Percentiles rank a stretch among this genome's conserved stretches.
phyloP scores from a whole-genome alignment of 2,113 vertebrate genomes.

The Lampris megalopsis region DNA sequence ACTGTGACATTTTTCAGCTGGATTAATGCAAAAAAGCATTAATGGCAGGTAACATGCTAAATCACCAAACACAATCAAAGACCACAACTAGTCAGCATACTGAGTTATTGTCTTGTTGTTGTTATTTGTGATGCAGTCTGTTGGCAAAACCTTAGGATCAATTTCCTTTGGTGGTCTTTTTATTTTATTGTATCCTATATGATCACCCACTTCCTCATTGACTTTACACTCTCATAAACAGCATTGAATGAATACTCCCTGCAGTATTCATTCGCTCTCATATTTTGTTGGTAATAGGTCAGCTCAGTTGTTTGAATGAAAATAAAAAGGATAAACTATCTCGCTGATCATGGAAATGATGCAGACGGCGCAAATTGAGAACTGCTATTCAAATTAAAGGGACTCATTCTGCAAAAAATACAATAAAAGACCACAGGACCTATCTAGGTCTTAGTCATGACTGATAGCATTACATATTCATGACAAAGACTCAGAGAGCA shows the following conservation, averaged over 20 bases:
- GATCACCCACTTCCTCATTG: not conserved
- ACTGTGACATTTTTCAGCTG: not conserved
- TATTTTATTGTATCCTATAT: not conserved
- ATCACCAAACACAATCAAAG: slow-evolving; percentile 19
- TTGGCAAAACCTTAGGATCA: too few species aligned
- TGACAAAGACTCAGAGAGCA: slow-evolving; percentile 19
- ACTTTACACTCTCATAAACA: not conserved
- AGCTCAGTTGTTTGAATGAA: not conserved
- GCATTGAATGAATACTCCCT: not conserved
- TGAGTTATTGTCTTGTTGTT: not conserved
- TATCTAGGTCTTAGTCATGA: slow-evolving; percentile 26
- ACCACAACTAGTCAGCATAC: not conserved
- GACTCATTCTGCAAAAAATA: not conserved
- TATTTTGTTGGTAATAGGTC: too few species aligned
- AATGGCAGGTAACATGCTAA: not conserved
- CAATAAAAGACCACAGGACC: not conserved
- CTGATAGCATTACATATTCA: slow-evolving; percentile 41
- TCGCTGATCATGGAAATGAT: not conserved
- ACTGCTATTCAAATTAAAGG: not conserved
- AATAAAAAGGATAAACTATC: not conserved
- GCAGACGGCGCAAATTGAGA: slow-evolving; percentile 1
- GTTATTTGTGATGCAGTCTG: not conserved
- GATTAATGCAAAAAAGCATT: slow-evolving; percentile 11
- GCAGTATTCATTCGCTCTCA: not conserved
- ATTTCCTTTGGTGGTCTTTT: not conserved